Base-by-base conservation (phyloP, 2,797 vertebrate species). In the Tamandua tetradactyla region DNA sequence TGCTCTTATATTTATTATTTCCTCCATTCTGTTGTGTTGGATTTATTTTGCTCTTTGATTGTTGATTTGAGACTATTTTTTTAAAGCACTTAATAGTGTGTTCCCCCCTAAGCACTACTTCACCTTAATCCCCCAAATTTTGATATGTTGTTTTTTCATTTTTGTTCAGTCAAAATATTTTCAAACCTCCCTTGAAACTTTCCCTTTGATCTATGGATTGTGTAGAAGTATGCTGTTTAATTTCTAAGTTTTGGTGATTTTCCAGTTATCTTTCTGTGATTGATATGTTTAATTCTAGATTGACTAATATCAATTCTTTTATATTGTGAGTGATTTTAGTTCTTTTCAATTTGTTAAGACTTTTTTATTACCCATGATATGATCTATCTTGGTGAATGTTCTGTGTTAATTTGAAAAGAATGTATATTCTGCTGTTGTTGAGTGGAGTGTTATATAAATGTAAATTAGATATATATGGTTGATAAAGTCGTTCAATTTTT, bases 1-100 rank as follows among this genome's bases (percentile, higher is more conserved):
- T 83, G n/a, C 40, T 68, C 7, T 69, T 37, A 23, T 23, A 5
- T 55, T 80, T 66, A 75, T 75, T 59, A 68, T 68, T 32, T 37
- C 20, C 14, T 44, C 49, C 40, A 11, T 61, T 71, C 30, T 61
- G 27, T 93, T 64, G 27, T 14, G 72, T 80, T 66, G 52, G 69
- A 15, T 83, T 89, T 37, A 40, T 40, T 86, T 76, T 76, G 40
- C 52, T 75, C 42, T 22, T 76, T 11, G 40, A 37, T 83, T 40
- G 27, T 62, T 89, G 79, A 76, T 75, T 61, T 83, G 62, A 89
- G 92, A 40, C 49, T 47, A 82, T 92, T 81, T n/a, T 89, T 79
- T 52, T 85, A 62, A 94, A 61, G 15, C 47, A 44, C 94, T 74
- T 84, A 47, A 30, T 72, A 42, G 12, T 80, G 40, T 59, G 30